Percentiles rank a stretch among this genome's conserved stretches.
Conservation (phyloP, 2,888 invertebrate species). For the Scrobipalpa atriplicella region DNA sequence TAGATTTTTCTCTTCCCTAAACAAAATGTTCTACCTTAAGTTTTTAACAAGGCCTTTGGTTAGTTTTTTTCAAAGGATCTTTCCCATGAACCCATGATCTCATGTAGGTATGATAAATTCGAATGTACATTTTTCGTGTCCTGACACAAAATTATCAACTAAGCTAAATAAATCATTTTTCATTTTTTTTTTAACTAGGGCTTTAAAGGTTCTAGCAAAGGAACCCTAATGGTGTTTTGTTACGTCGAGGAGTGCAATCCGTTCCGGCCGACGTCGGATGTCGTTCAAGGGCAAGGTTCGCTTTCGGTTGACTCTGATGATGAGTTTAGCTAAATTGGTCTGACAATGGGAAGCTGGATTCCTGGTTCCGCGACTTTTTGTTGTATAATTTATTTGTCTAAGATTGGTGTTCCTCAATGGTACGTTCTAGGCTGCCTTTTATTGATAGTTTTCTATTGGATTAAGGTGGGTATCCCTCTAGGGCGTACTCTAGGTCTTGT, state of each 20-base stretch:
- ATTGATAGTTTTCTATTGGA: background rate
- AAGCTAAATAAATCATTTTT: too few species aligned
- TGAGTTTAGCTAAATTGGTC: constrained; percentile 33
- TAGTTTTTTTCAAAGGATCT: too few species aligned
- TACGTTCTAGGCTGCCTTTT: background rate
- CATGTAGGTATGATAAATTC: too few species aligned
- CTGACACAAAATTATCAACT: background rate
- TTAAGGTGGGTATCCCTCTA: background rate
- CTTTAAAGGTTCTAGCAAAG: background rate
- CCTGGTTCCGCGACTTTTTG: background rate
- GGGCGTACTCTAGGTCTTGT: background rate
- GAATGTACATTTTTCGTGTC: too few species aligned
- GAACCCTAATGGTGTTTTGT: constrained; percentile 41
- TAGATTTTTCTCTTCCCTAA: too few species aligned
- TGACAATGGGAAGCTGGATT: constrained; percentile 4
- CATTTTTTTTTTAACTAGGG: background rate
- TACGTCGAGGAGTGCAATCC: constrained; percentile 62
- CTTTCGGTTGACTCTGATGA: constrained; percentile 61
- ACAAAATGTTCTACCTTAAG: too few species aligned
- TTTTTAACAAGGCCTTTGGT: too few species aligned
- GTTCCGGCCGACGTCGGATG: constrained; percentile 77
- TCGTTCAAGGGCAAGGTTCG: constrained; percentile 76
- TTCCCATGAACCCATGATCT: too few species aligned
- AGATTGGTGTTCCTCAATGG: background rate
- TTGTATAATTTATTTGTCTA: too few species aligned